Base-by-base conservation (phyloP, 2,888 invertebrate species). In the Conistra vaccinii region DNA sequence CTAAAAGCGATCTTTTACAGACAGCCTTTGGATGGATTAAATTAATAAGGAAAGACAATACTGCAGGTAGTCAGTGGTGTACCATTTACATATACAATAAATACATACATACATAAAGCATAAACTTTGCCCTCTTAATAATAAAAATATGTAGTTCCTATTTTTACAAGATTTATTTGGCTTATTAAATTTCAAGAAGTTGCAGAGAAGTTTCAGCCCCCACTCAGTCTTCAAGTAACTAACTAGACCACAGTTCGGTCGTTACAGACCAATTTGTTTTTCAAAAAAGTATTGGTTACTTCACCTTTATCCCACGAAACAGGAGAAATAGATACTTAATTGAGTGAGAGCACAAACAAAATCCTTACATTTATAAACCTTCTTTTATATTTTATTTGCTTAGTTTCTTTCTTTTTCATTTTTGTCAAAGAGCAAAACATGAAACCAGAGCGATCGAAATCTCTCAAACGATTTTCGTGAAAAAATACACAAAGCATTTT, bases 401-500 rank as follows among this genome's bases (percentile, higher is more conserved):
- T n/a, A n/a, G n/a, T n/a, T n/a, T n/a, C n/a, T n/a, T n/a, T 20
- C 4, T 57, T 20, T 62, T n/a, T 14, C 0, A 39, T 29, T 26
- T 48, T 45, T 74, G 32, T 29, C 10, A 55, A 26, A n/a, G 29
- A 39, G n/a, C 23, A n/a, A 10, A 17, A 69, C 17, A 63, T 62
- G 17, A 6, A 63, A 17, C 5, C 42, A 5, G 51, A 17, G 45
- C 17, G 2, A 20, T 48, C 32, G 14, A 23, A 29, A 53, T 53
- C 12, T 17, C n/a, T 23, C 17, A 48, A 71, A 70, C 12, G 3
- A 53, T 71, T 51, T 53, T 23, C 7, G 1, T 20, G 10, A 62
- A 53, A 53, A 57, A 62, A 51, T 39, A 78, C 14, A 39, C n/a
- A 45, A 78, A 62, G 20, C 12, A 26, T 78, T 79, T 42, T 35